Conservation (phyloP, 2,797 vertebrate genomes). For the Caiman crocodilus region DNA sequence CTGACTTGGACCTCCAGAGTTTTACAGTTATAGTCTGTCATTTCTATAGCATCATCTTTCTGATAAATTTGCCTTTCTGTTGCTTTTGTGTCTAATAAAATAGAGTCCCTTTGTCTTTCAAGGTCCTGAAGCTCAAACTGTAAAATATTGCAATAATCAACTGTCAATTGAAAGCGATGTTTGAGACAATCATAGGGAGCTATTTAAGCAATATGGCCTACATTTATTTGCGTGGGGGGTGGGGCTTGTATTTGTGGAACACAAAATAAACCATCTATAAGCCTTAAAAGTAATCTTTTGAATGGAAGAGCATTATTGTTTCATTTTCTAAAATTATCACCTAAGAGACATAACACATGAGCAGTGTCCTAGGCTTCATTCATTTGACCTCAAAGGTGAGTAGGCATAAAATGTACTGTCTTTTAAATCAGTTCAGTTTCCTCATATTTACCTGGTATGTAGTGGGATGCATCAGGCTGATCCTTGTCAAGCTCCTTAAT, state of each 20-base stretch:
- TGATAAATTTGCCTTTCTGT: constrained; percentile 77
- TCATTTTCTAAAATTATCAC: neutral
- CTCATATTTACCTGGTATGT: neutral
- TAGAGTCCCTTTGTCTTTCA: constrained; percentile 75
- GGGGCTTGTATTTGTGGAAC: neutral
- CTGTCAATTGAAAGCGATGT: constrained; percentile 6
- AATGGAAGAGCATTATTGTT: neutral
- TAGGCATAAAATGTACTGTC: neutral
- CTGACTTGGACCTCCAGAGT: constrained; percentile 74
- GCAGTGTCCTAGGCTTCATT: neutral
- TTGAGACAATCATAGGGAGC: neutral
- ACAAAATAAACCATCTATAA: neutral
- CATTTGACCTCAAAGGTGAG: neutral
- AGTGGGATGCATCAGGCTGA: accelerated
- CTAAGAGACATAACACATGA: neutral
- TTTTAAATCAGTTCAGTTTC: neutral
- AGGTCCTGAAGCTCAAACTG: constrained; percentile 79
- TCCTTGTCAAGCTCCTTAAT: neutral
- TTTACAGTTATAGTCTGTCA: constrained; percentile 67
- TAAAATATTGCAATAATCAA: constrained; percentile 63
- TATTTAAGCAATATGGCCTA: constrained; percentile 14
- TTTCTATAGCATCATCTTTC: constrained; percentile 76
- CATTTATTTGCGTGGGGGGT: neutral
- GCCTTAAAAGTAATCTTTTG: neutral
- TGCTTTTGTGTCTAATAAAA: constrained; percentile 75